Conservation (phyloP, 2,888 invertebrate genomes). For the Lasioglossum morio region DNA sequence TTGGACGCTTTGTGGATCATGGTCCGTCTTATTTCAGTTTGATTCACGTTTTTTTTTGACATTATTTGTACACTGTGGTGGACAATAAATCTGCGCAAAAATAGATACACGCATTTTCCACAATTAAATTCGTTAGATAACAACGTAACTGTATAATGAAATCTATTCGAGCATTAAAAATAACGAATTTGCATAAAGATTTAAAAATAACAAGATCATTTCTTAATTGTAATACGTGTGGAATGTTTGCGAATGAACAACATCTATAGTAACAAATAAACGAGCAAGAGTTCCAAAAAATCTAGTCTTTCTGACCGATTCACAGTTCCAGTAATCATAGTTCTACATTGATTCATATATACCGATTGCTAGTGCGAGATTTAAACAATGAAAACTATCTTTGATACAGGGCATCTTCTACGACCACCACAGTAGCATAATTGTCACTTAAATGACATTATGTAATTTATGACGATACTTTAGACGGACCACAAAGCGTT, state of each 20-base stretch:
- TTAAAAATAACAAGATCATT: neutral
- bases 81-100: neutral
- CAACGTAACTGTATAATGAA: neutral
- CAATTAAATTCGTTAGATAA: neutral
- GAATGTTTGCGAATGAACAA: neutral
- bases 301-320: neutral
- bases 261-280: neutral
- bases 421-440: neutral
- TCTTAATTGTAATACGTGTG: neutral
- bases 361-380: neutral
- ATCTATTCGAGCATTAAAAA: neutral
- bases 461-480: neutral
- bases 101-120: neutral
- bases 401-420: neutral
- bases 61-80: neutral
- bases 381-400: neutral
- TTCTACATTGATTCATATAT: neutral
- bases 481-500: neutral
- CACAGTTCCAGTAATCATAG: neutral
- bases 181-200: neutral
- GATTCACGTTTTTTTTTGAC: neutral
- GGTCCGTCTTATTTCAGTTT: neutral
- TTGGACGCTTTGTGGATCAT: neutral
- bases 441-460: neutral
- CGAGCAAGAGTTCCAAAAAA: neutral